These are phyloP conservation scores for Eudiplozoon nipponicum DNA, from an alignment of 2,888 invertebrate species.

Conservation along the genomic window DNA sequence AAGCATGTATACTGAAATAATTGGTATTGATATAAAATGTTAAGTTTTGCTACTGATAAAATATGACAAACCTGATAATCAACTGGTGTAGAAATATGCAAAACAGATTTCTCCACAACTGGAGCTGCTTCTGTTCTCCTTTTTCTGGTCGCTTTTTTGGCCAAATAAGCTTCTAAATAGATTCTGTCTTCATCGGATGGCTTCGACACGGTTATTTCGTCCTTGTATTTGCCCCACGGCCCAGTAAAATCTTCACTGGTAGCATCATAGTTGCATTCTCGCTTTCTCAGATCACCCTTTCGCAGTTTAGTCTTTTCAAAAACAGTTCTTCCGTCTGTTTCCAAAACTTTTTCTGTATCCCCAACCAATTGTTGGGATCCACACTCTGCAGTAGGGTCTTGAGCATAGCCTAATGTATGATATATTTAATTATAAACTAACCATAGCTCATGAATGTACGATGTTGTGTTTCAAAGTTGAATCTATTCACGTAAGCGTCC, in stretches of 20 bases:
- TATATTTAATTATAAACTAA: conserved; percentile 21
- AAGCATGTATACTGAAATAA: no score
- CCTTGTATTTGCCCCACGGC: conserved; percentile 75
- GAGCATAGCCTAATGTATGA: conserved; percentile 38
- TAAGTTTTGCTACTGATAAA: no score
- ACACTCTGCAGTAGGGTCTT: conserved; percentile 53
- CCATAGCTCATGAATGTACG: conserved; percentile 63
- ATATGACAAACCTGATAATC: conserved; percentile 44
- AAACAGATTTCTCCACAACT: conserved; percentile 62
- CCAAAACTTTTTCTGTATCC: conserved; percentile 38
- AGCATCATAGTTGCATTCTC: conserved; percentile 55
- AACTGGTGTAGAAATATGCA: conserved; percentile 58
- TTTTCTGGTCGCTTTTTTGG: conserved; percentile 17
- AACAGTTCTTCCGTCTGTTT: conserved; percentile 47
- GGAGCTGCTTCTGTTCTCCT: conserved; percentile 47
- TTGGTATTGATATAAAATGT: no score
- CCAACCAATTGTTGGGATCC: conserved; percentile 28
- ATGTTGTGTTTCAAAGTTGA: conserved; percentile 80
- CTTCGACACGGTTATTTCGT: conserved; percentile 53
- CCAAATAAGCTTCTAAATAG: conserved; percentile 16
- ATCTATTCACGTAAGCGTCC: conserved; percentile 65
- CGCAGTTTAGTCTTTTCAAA: conserved; percentile 44
- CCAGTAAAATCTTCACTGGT: conserved; percentile 73
- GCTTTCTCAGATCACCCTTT: conserved; percentile 33
- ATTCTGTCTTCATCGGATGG: conserved; percentile 39